These are phyloP conservation scores for Portevinia maculata DNA, from an alignment of 2,888 invertebrate genomes.

Conservation along the genomic window DNA sequence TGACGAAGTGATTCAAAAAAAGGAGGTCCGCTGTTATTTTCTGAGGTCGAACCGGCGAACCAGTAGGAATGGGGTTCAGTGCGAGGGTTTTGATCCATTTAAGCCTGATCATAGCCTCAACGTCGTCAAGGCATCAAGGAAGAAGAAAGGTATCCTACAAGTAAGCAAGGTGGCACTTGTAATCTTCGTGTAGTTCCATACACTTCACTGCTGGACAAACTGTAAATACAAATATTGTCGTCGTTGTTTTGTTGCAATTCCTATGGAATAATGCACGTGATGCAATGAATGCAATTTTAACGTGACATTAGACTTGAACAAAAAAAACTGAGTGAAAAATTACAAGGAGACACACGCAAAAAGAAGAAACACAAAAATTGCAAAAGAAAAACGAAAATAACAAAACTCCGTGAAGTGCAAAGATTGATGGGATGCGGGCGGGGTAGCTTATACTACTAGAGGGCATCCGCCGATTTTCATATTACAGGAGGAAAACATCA, in stretches of 20 bases:
- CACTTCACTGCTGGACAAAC: constrained; percentile 14
- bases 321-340: constrained; percentile 52
- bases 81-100: no score
- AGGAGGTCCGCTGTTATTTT: no score
- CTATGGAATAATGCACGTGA: constrained; percentile 19
- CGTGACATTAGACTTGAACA: constrained; percentile 21
- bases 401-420: constrained; percentile 27
- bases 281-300: constrained; percentile 14
- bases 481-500: constrained; percentile 58
- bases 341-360: constrained; percentile 45
- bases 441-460: constrained; percentile 42
- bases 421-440: constrained; percentile 60
- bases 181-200: no score
- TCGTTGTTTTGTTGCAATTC: constrained; percentile 16
- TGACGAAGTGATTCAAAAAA: no score
- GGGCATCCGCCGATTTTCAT: constrained; percentile 66
- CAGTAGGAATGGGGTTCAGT: no score
- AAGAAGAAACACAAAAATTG: constrained; percentile 4
- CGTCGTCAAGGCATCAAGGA: no score
- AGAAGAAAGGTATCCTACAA: no score
- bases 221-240: constrained; percentile 15
- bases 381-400: constrained; percentile 9
- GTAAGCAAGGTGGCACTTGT: no score
- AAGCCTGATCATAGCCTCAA: no score
- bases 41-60: no score